Evolutionary conservation across 2,797 vertebrate species (phyloP).

Genomic region (Darevskia nairensis): DNA sequence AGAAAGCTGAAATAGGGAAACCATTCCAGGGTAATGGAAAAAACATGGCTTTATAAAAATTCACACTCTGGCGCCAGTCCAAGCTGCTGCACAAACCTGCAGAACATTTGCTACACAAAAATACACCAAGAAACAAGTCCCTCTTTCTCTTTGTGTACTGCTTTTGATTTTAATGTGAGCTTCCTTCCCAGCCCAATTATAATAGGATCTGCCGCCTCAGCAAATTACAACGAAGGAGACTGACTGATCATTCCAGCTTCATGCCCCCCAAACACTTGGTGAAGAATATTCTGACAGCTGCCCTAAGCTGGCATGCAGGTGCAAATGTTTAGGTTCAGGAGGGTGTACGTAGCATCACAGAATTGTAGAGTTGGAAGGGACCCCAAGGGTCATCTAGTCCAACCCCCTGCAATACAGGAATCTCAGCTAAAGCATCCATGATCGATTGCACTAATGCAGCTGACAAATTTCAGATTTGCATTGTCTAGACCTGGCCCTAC

Average conservation of each 20-base stretch:
- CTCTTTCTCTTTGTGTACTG: conserved; percentile 32
- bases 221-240: not conserved
- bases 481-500: not conserved
- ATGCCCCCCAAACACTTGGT: not conserved
- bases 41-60: conserved; percentile 65
- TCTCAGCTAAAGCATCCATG: no score
- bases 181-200: not conserved
- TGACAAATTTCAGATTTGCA: not conserved
- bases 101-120: conserved; percentile 53
- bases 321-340: no score
- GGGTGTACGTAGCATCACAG: not conserved
- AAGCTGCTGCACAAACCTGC: conserved; percentile 59
- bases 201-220: conserved; percentile 11
- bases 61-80: conserved; percentile 54
- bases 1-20: conserved; percentile 66
- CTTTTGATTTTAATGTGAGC: conserved; percentile 32
- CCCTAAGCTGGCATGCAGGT: not conserved
- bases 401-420: not conserved
- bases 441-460: no score
- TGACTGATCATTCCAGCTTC: not conserved
- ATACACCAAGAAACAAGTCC: conserved; percentile 53
- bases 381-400: no score
- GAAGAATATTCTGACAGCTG: not conserved
- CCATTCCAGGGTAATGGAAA: conserved; percentile 67
- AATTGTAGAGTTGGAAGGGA: no score